phyloP scores from a whole-genome alignment of 2,113 vertebrate species.

The Pleuronectes platessa region DNA sequence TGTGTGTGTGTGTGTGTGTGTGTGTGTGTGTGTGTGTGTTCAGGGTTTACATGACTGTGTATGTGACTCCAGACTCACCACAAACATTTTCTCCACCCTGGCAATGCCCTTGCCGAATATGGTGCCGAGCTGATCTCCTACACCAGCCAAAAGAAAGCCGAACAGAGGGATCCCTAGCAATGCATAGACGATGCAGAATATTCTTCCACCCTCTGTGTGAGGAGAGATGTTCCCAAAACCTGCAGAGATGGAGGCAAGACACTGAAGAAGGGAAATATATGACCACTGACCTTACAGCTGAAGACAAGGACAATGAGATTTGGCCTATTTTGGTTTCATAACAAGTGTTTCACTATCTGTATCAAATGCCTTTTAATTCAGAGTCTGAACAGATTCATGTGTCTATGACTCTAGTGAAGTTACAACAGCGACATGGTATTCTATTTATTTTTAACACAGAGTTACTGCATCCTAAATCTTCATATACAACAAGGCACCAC shows the following conservation, averaged over 20 bases:
- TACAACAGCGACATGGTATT: too few species aligned
- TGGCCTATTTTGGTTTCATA: neutral
- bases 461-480: neutral
- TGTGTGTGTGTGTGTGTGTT: neutral
- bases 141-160: conserved; percentile 94
- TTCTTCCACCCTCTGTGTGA: conserved; percentile 92
- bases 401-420: too few species aligned
- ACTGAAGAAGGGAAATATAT: neutral
- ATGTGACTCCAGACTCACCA: conserved; percentile 83
- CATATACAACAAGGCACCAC: neutral
- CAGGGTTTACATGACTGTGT: neutral
- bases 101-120: conserved; percentile 96
- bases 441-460: too few species aligned
- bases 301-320: neutral
- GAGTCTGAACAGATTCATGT: too few species aligned
- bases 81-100: conserved; percentile 94
- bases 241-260: conserved; percentile 63
- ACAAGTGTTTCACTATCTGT: neutral
- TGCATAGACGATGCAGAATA: conserved; percentile 97
- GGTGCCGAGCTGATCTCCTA: conserved; percentile 95
- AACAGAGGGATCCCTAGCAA: conserved; percentile 95
- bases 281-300: neutral
- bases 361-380: neutral
- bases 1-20: neutral
- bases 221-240: conserved; percentile 97